These are phyloP conservation scores for Pogona vitticeps DNA, from an alignment of 2,113 vertebrate species.

Conservation along the genomic window DNA sequence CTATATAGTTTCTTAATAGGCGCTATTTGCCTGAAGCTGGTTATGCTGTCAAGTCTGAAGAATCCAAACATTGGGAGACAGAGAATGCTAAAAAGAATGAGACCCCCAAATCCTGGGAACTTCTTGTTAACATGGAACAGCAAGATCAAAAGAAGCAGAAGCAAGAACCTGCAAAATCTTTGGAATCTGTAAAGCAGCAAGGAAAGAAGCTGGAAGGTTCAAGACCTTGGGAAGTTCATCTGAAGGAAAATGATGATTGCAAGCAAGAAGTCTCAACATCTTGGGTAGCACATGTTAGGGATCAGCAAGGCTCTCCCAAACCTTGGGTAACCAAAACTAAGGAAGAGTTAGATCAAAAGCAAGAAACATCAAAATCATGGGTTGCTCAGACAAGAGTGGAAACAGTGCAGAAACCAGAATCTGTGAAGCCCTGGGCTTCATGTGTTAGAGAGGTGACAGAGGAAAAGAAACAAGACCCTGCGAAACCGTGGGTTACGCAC, in stretches of 20 bases:
- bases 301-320: slow-evolving; percentile 63
- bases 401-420: slow-evolving; percentile 41
- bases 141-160: slow-evolving; percentile 70
- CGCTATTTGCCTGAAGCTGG: slow-evolving; percentile 78
- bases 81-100: slow-evolving; percentile 80
- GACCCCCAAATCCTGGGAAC: slow-evolving; percentile 86
- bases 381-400: slow-evolving; percentile 70
- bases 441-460: slow-evolving; percentile 64
- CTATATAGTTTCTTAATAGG: slow-evolving; percentile 88
- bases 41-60: slow-evolving; percentile 64
- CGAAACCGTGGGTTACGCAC: slow-evolving; percentile 82
- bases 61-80: slow-evolving; percentile 76
- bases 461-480: slow-evolving; percentile 75
- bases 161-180: slow-evolving; percentile 65
- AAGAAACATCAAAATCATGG: slow-evolving; percentile 68
- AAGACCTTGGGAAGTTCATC: slow-evolving; percentile 71
- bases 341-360: slow-evolving; percentile 59
- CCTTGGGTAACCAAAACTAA: slow-evolving; percentile 71
- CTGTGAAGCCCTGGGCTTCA: slow-evolving; percentile 71
- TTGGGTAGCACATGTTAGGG: slow-evolving; percentile 74
- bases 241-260: slow-evolving; percentile 45
- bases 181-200: slow-evolving; percentile 55
- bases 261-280: slow-evolving; percentile 61
- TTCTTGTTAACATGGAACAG: slow-evolving; percentile 71
- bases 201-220: slow-evolving; percentile 60